phyloP scores from a whole-genome alignment of 2,113 vertebrate genomes.

The Dasypus novemcinctus region DNA sequence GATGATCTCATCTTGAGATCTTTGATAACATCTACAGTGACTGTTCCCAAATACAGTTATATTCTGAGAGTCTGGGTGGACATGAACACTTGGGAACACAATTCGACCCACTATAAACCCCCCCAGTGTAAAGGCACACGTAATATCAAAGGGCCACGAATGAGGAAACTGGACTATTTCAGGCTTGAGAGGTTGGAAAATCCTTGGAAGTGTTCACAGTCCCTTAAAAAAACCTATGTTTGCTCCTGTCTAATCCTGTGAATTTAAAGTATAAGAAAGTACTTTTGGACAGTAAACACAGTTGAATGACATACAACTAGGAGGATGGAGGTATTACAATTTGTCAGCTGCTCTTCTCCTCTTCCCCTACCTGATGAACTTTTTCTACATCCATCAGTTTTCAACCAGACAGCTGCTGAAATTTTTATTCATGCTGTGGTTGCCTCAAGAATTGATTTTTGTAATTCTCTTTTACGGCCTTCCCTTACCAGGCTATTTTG shows the following conservation, averaged over 20 bases:
- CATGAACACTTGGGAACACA: too few relatives aligned
- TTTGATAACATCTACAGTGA: too few relatives aligned
- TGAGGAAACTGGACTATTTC: too few relatives aligned
- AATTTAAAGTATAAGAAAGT: not conserved
- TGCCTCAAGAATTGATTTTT: slow-evolving; percentile 45
- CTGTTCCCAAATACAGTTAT: too few relatives aligned
- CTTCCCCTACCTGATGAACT: not conserved
- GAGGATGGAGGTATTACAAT: not conserved
- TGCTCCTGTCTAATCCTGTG: not conserved
- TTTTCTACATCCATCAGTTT: slow-evolving; percentile 37
- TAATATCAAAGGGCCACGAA: not conserved
- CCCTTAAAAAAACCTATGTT: not conserved
- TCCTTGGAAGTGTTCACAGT: not conserved
- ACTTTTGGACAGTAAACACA: not conserved
- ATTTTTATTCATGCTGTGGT: slow-evolving; percentile 39
- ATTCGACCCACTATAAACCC: too few relatives aligned
- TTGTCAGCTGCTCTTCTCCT: not conserved
- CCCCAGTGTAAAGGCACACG: not conserved
- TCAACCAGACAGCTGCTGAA: slow-evolving; percentile 19
- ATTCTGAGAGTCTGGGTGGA: too few relatives aligned
- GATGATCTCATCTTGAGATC: too few relatives aligned
- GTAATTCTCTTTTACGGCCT: slow-evolving; percentile 44
- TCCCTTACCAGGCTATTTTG: not conserved
- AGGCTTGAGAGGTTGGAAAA: not conserved
- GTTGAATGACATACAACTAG: not conserved